Evolutionary conservation across 35 echinoderm and acorn worm species (phyloP).

Genomic region (Holothuria glaberrima): DNA sequence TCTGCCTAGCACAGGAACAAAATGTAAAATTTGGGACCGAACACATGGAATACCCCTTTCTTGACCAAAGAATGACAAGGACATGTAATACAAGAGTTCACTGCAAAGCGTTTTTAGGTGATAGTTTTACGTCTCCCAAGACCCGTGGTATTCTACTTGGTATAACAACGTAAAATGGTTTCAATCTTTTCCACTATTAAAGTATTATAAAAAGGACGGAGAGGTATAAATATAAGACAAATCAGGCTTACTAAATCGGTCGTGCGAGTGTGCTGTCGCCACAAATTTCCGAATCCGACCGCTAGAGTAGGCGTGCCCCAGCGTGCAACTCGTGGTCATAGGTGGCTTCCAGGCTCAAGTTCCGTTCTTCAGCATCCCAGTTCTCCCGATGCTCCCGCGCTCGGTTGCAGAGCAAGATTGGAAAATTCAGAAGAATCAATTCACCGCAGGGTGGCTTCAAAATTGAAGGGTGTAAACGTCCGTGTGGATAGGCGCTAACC

Average conservation of each 20-base stretch:
- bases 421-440: conserved; percentile 49
- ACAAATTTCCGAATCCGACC: conserved; percentile 88
- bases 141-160: no score
- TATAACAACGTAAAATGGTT: no score
- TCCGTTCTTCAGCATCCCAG: conserved; percentile 54
- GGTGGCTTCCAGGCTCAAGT: conserved; percentile 80
- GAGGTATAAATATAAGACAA: neutral
- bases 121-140: no score
- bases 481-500: conserved; percentile 77
- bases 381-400: conserved; percentile 93
- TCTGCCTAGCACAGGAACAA: no score
- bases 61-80: no score
- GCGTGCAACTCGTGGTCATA: conserved; percentile 90
- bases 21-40: no score
- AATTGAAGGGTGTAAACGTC: conserved; percentile 60
- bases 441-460: conserved; percentile 66
- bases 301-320: conserved; percentile 87
- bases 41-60: no score
- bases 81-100: no score
- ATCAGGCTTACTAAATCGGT: conserved; percentile 6
- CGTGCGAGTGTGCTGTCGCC: conserved; percentile 89
- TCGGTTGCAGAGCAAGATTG: conserved; percentile 84
- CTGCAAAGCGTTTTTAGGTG: no score
- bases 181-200: no score
- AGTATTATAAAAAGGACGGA: no score